These are phyloP conservation scores for Rhynchonycteris naso DNA, from an alignment of 2,797 vertebrate species.

Conservation along the genomic window DNA sequence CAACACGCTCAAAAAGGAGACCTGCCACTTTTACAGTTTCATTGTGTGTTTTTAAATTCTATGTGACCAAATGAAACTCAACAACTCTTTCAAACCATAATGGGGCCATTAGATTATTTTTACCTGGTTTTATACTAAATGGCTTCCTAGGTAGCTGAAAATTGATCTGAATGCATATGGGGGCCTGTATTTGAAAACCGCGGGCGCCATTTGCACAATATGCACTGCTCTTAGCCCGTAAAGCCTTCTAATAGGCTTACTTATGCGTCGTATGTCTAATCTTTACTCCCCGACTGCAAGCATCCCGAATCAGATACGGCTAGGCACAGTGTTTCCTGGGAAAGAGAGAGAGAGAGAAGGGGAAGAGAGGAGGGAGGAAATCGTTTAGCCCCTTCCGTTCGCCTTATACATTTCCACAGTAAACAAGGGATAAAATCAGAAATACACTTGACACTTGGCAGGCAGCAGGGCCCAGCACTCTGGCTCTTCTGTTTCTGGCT, in stretches of 20 bases:
- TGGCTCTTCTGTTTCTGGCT: neutral
- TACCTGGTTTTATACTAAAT: conserved; percentile 62
- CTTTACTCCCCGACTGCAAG: neutral
- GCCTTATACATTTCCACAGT: neutral
- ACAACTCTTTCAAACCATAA: conserved; percentile 57
- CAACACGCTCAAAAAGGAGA: neutral
- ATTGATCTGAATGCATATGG: conserved; percentile 42
- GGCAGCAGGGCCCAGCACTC: neutral
- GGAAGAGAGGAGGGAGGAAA: neutral
- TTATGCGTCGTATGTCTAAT: neutral
- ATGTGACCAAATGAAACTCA: conserved; percentile 4
- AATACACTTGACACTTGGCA: neutral
- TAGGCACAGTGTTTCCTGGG: neutral
- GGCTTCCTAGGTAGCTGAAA: conserved; percentile 51
- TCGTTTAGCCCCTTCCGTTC: neutral
- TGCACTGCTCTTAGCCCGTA: neutral
- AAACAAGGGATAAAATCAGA: neutral
- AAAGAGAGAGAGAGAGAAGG: neutral
- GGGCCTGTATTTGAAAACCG: conserved; percentile 22
- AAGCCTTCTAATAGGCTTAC: neutral
- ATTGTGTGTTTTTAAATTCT: conserved; percentile 48
- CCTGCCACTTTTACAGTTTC: neutral
- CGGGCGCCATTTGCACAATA: conserved; percentile 5
- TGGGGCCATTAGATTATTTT: conserved; percentile 65
- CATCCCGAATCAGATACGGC: neutral